Evolutionary conservation across 2,888 invertebrate species (phyloP).

Genomic region (Troglohyphantes excavatus): DNA sequence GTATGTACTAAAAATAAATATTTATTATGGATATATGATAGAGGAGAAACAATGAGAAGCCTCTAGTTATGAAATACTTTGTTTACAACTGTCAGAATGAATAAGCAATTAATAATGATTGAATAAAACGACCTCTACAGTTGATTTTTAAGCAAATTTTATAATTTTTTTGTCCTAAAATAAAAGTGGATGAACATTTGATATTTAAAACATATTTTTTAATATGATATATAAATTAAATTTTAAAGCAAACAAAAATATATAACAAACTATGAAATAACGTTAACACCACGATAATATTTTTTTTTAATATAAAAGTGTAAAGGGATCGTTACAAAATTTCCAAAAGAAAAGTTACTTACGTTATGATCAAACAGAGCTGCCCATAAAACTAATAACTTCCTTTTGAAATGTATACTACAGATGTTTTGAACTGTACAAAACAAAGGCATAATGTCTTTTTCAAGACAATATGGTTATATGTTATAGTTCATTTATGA

Average conservation of each 20-base stretch:
- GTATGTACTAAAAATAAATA: neutral
- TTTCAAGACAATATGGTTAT: constrained; percentile 3
- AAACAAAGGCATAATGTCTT: constrained; percentile 33
- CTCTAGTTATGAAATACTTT: neutral
- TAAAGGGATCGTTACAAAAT: neutral
- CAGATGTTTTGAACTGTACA: constrained; percentile 49
- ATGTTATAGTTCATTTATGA: neutral
- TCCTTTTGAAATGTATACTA: constrained; percentile 28
- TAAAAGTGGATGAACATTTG: too few relatives aligned
- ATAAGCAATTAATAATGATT: too few relatives aligned
- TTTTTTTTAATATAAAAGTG: too few relatives aligned
- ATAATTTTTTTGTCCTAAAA: too few relatives aligned
- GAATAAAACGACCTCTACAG: too few relatives aligned
- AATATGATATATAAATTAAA: too few relatives aligned
- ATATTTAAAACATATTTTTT: too few relatives aligned
- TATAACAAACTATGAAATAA: too few relatives aligned
- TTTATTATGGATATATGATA: neutral
- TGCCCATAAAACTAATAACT: constrained; percentile 31
- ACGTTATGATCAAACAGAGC: constrained; percentile 35
- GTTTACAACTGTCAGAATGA: constrained; percentile 10
- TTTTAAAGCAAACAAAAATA: too few relatives aligned
- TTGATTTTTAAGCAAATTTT: too few relatives aligned
- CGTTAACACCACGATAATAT: too few relatives aligned
- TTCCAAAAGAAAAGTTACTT: constrained; percentile 10
- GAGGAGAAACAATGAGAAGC: neutral